These are phyloP conservation scores for Tauraco erythrolophus DNA, from an alignment of 2,113 vertebrate genomes.

Conservation along the genomic window DNA sequence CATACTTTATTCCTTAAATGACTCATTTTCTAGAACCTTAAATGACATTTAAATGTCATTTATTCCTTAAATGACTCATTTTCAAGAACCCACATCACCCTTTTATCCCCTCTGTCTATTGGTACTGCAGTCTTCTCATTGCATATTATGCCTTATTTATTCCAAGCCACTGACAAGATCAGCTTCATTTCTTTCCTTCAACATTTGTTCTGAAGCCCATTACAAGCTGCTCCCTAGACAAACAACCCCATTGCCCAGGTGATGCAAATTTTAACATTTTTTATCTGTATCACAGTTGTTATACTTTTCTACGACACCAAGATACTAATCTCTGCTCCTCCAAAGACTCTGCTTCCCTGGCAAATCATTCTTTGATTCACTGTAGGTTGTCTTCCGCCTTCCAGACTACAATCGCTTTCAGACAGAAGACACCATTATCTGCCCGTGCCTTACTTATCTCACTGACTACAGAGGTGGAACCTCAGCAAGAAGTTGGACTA, in stretches of 20 bases:
- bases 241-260: background rate
- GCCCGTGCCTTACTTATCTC: no score
- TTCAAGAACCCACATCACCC: background rate
- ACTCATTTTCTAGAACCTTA: background rate
- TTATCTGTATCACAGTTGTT: background rate
- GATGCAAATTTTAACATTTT: background rate
- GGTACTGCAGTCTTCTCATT: background rate
- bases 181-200: background rate
- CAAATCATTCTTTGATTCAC: background rate
- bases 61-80: background rate
- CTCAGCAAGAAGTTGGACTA: background rate
- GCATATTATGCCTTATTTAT: background rate
- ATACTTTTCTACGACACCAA: background rate
- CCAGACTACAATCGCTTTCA: background rate
- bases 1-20: background rate
- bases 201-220: background rate
- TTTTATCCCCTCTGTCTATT: background rate
- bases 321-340: background rate
- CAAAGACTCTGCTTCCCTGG: background rate
- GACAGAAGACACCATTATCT: background rate
- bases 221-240: background rate
- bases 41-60: no score
- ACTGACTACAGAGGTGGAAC: background rate
- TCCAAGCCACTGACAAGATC: rapidly evolving
- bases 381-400: background rate